These are phyloP conservation scores for Gymnoscopelus braueri DNA, from an alignment of 2,797 vertebrate species.

Conservation along the genomic window DNA sequence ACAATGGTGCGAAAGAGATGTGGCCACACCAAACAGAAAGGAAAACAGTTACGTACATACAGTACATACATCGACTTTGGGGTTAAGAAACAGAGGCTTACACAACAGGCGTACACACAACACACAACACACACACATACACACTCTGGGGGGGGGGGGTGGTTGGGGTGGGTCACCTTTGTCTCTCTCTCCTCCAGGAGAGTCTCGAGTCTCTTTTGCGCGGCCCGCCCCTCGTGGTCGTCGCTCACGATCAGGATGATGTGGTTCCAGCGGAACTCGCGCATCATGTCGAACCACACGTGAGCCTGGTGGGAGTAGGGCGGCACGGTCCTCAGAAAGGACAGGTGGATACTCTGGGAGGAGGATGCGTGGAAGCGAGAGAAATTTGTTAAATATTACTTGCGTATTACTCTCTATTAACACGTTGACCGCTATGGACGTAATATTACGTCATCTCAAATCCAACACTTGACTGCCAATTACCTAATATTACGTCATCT, in stretches of 20 bases:
- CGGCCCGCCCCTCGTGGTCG: constrained; percentile 97
- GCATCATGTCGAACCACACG: constrained; percentile 99
- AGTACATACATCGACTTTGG: constrained; percentile 49
- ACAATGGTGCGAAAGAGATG: constrained; percentile 94
- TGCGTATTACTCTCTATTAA: too few relatives aligned
- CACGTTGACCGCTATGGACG: too few relatives aligned
- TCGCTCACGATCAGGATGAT: constrained; percentile 98
- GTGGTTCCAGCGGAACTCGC: constrained; percentile 98
- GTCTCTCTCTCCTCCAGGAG: constrained; percentile 96
- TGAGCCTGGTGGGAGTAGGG: constrained; percentile 99
- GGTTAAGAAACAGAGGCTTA: constrained; percentile 49
- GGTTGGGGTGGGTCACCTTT: constrained; percentile 85
- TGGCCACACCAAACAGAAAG: constrained; percentile 90
- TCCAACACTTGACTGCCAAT: too few relatives aligned
- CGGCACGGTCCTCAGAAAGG: constrained; percentile 96
- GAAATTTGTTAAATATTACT: too few relatives aligned
- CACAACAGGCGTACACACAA: constrained; percentile 32
- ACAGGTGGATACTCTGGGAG: constrained; percentile 96
- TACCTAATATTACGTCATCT: too few relatives aligned
- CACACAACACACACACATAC: constrained; percentile 51
- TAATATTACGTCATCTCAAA: too few relatives aligned
- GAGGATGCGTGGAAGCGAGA: background rate
- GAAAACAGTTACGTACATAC: constrained; percentile 70
- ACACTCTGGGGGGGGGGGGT: constrained; percentile 30
- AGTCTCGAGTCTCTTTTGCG: constrained; percentile 98